These are phyloP conservation scores for Drusus annulatus DNA, from an alignment of 1,140 invertebrate species.

Conservation along the genomic window DNA sequence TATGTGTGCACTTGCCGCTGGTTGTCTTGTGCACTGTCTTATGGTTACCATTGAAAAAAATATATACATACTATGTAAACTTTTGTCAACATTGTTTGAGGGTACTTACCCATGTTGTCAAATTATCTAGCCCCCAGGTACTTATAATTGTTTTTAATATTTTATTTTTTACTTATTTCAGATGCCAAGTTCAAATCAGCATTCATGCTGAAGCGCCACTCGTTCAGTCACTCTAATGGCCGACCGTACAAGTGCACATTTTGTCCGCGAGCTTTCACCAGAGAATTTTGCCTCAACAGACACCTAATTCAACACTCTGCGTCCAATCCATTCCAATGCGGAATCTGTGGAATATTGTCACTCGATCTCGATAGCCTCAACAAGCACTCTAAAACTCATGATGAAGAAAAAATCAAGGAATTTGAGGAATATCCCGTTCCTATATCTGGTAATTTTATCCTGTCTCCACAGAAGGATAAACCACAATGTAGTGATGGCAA, in stretches of 20 bases:
- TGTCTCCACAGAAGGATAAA: too few species aligned
- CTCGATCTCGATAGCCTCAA: slow-evolving; percentile 10
- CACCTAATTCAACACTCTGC: slow-evolving; percentile 33
- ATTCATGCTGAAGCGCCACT: slow-evolving; percentile 21
- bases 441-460: too few species aligned
- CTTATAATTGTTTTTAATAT: background rate
- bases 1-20: too few species aligned
- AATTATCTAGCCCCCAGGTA: too few species aligned
- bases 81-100: too few species aligned
- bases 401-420: background rate
- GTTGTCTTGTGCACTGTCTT: too few species aligned
- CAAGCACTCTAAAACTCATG: slow-evolving; percentile 10
- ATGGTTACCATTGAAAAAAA: background rate
- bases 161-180: slow-evolving; percentile 11
- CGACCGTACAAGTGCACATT: slow-evolving; percentile 36
- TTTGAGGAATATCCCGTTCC: too few species aligned
- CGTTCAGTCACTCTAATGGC: slow-evolving; percentile 39
- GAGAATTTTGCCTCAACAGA: slow-evolving; percentile 40
- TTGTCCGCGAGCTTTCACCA: slow-evolving; percentile 36
- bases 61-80: background rate
- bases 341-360: slow-evolving; percentile 2
- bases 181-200: slow-evolving; percentile 30
- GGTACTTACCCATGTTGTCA: too few species aligned
- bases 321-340: background rate
- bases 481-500: too few species aligned